Conservation (phyloP, 2,888 invertebrate species). For the Meteorus colon region DNA sequence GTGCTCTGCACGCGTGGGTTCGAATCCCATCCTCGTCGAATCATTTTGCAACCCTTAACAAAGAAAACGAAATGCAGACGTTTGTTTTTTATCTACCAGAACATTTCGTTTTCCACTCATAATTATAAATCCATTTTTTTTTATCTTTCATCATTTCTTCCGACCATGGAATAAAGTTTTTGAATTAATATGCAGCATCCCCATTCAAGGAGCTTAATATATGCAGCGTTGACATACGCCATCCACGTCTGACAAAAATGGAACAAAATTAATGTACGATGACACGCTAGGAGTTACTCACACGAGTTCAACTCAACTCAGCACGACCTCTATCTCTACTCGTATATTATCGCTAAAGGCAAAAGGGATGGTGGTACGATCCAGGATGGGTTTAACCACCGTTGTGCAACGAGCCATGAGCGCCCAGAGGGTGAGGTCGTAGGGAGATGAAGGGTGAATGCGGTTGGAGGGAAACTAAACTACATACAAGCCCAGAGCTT, state of each 20-base stretch:
- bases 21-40: conserved; percentile 73
- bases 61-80: not conserved
- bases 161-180: not conserved
- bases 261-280: conserved; percentile 6
- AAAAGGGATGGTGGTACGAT: not conserved
- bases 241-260: not conserved
- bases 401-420: conserved; percentile 38
- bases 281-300: not conserved
- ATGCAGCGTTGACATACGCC: not conserved
- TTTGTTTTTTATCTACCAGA: not conserved
- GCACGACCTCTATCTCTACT: not conserved
- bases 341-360: conserved; percentile 12
- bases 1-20: conserved; percentile 74
- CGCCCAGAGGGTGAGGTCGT: conserved; percentile 15
- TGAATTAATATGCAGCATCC: not conserved
- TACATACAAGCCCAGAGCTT: not conserved
- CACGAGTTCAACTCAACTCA: conserved; percentile 3
- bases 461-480: conserved; percentile 15
- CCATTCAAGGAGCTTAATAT: not conserved
- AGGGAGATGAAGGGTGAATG: conserved; percentile 14
- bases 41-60: conserved; percentile 5
- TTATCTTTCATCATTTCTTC: too few species aligned
- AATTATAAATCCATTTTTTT: too few species aligned
- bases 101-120: not conserved
- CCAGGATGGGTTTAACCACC: conserved; percentile 34